Conservation (phyloP, 2,888 invertebrate genomes). For the Girardia tigrina region DNA sequence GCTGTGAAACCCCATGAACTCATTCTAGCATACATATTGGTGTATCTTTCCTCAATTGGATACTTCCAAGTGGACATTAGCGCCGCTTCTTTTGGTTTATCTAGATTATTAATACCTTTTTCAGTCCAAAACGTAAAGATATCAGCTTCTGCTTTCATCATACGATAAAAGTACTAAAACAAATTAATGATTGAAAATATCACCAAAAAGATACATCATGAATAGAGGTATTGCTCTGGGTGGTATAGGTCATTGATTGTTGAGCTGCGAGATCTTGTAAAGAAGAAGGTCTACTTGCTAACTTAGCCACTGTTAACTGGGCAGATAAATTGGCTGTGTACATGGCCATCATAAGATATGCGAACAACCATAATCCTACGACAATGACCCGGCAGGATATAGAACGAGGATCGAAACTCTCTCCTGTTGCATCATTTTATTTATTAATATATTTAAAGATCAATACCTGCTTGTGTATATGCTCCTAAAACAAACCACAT, state of each 20-base stretch:
- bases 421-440: too few relatives aligned
- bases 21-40: conserved; percentile 69
- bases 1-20: conserved; percentile 41
- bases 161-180: conserved; percentile 65
- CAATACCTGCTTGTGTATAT: conserved; percentile 61
- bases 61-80: conserved; percentile 54
- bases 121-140: conserved; percentile 58
- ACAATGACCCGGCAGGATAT: conserved; percentile 38
- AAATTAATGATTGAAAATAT: neutral
- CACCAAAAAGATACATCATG: conserved; percentile 53
- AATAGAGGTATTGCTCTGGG: conserved; percentile 62
- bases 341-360: conserved; percentile 41
- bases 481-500: conserved; percentile 85
- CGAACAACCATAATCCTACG: conserved; percentile 38
- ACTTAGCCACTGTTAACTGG: conserved; percentile 35
- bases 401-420: conserved; percentile 36
- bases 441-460: too few relatives aligned
- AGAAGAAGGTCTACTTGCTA: conserved; percentile 28
- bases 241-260: conserved; percentile 74
- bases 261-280: conserved; percentile 51
- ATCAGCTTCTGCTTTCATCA: conserved; percentile 77
- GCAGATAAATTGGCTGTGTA: conserved; percentile 40
- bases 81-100: conserved; percentile 26
- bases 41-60: conserved; percentile 77
- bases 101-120: conserved; percentile 28